A percentile compares a stretch with the other conserved stretches of the same genome.
phyloP scores from a whole-genome alignment of 2,113 vertebrate species.

The Entomyzon cyanotis region DNA sequence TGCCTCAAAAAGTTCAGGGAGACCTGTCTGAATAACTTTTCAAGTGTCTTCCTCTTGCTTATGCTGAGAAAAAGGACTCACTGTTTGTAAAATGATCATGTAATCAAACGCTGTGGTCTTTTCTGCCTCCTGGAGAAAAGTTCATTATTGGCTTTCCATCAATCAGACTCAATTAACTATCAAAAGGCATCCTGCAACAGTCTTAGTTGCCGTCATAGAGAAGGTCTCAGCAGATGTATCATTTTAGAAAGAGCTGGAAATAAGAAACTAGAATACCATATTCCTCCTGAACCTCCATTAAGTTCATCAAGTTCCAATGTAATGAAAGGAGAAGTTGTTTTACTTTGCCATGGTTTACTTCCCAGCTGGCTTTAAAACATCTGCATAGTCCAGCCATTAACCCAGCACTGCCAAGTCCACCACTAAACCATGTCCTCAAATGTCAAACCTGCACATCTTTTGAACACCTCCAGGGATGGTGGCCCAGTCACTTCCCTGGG shows the following conservation, averaged over 20 bases:
- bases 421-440: neutral
- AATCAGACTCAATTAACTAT: neutral
- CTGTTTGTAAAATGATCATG: neutral
- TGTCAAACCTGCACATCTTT: accelerated
- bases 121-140: neutral
- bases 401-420: neutral
- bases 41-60: neutral
- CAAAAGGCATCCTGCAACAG: neutral
- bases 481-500: neutral
- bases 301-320: neutral
- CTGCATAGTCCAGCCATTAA: neutral
- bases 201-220: neutral
- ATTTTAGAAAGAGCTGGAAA: neutral
- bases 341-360: neutral
- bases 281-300: neutral
- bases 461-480: neutral
- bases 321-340: neutral
- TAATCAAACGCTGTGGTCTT: neutral
- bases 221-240: neutral
- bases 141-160: neutral
- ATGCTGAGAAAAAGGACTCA: neutral
- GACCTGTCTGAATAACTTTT: neutral
- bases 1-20: neutral
- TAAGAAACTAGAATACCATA: neutral
- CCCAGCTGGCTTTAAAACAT: neutral